Evolutionary conservation across 2,113 vertebrate genomes (phyloP).

Genomic region (Calidris pygmaea): DNA sequence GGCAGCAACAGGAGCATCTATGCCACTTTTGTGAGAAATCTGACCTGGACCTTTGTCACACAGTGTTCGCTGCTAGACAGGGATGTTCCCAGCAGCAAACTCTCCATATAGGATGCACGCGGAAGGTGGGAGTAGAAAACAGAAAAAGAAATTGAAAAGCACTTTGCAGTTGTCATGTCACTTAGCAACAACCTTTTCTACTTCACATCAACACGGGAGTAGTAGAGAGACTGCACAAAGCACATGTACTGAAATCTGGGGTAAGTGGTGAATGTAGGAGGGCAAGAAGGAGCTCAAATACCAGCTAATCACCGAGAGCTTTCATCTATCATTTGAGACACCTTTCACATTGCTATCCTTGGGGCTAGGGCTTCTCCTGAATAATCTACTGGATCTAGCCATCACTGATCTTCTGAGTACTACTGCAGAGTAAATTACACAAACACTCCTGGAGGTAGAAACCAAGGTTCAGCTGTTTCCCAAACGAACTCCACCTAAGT

Average conservation of each 20-base stretch:
- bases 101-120: neutral
- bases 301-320: neutral
- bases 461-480: neutral
- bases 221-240: neutral
- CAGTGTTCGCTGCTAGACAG: neutral
- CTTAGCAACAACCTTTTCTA: slow-evolving; percentile 38
- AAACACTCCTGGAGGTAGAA: neutral
- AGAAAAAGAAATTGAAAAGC: slow-evolving; percentile 38
- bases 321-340: neutral
- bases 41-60: neutral
- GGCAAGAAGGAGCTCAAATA: neutral
- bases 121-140: slow-evolving; percentile 60
- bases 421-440: neutral
- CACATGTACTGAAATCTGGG: neutral
- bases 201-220: neutral
- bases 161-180: slow-evolving; percentile 52
- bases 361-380: neutral
- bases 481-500: neutral
- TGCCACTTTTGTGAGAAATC: neutral
- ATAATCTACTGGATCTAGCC: neutral
- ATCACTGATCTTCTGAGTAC: neutral
- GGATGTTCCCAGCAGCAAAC: slow-evolving; percentile 8
- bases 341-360: accelerated
- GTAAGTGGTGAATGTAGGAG: neutral
- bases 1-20: neutral